Conservation (phyloP, 2,888 invertebrate genomes). For the Diplolepis rosae region DNA sequence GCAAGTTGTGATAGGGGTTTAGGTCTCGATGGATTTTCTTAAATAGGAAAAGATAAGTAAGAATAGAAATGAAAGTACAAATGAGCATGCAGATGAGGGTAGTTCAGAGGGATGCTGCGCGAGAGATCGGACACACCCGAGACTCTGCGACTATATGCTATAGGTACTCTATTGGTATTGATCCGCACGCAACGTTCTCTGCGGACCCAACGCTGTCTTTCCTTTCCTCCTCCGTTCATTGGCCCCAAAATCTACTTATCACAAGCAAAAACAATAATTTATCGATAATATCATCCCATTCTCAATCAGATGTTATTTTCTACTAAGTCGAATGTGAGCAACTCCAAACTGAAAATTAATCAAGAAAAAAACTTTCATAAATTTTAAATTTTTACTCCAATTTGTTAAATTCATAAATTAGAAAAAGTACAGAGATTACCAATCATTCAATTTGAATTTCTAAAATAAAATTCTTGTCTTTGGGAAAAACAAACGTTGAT, state of each 20-base stretch:
- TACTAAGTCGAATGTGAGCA: too few relatives aligned
- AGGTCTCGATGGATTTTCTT: neutral
- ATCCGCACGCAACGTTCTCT: slow-evolving; percentile 61
- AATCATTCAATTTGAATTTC: too few relatives aligned
- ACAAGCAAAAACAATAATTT: slow-evolving; percentile 32
- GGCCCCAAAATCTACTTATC: slow-evolving; percentile 48
- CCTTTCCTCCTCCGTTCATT: slow-evolving; percentile 53
- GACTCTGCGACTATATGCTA: slow-evolving; percentile 56
- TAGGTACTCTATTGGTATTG: slow-evolving; percentile 65
- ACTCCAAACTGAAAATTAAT: too few relatives aligned
- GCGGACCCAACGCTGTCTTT: slow-evolving; percentile 49
- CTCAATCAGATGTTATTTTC: too few relatives aligned
- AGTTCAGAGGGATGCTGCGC: slow-evolving; percentile 55
- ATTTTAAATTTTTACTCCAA: too few relatives aligned
- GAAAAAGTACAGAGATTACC: too few relatives aligned
- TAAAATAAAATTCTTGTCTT: too few relatives aligned
- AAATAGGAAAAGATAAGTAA: slow-evolving; percentile 7
- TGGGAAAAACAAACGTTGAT: too few relatives aligned
- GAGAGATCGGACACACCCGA: slow-evolving; percentile 68
- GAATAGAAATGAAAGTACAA: slow-evolving; percentile 4
- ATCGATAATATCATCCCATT: too few relatives aligned
- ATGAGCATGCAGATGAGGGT: slow-evolving; percentile 35
- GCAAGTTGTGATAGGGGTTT: slow-evolving; percentile 8
- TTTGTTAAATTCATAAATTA: too few relatives aligned
- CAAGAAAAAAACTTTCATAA: too few relatives aligned